Conservation (phyloP, 2,797 vertebrate genomes). For the Sebastes oblongus region DNA sequence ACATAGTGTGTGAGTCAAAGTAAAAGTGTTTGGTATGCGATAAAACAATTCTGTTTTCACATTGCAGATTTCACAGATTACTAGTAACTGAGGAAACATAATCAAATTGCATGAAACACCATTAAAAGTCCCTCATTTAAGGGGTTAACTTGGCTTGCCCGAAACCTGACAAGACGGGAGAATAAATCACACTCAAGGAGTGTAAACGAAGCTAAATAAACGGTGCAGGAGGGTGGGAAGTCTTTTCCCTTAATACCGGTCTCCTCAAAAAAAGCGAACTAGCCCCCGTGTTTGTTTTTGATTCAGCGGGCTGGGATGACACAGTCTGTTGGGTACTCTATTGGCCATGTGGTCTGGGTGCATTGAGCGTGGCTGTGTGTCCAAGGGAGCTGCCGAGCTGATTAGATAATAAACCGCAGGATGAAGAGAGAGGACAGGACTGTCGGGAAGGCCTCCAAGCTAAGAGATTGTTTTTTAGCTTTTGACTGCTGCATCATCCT, state of each 20-base stretch:
- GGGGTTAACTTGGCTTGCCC: not conserved
- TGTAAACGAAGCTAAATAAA: slow-evolving; percentile 61
- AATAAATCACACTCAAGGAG: slow-evolving; percentile 61
- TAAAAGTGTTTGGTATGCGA: slow-evolving; percentile 31
- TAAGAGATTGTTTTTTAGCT: slow-evolving; percentile 6
- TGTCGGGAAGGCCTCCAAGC: slow-evolving; percentile 2
- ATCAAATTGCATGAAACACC: not conserved
- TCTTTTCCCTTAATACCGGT: slow-evolving; percentile 53
- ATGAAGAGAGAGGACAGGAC: slow-evolving; percentile 42
- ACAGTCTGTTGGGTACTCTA: slow-evolving; percentile 85
- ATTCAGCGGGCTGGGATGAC: slow-evolving; percentile 82
- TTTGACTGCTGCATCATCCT: slow-evolving; percentile 27
- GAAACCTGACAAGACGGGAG: slow-evolving; percentile 31
- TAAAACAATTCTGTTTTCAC: slow-evolving; percentile 13
- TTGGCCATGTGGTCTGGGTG: slow-evolving; percentile 84
- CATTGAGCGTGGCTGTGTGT: slow-evolving; percentile 79
- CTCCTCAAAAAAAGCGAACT: slow-evolving; percentile 59
- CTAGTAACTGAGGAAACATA: not conserved
- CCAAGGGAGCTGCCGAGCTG: slow-evolving; percentile 69
- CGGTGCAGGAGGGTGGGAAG: slow-evolving; percentile 46
- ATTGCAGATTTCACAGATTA: slow-evolving; percentile 1
- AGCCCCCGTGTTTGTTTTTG: slow-evolving; percentile 82
- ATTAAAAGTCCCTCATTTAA: not conserved
- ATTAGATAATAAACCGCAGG: slow-evolving; percentile 81
- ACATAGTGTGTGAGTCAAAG: slow-evolving; percentile 10